Base-by-base conservation (phyloP, 2,888 invertebrate species). In the Meiosimyza platycephala region DNA sequence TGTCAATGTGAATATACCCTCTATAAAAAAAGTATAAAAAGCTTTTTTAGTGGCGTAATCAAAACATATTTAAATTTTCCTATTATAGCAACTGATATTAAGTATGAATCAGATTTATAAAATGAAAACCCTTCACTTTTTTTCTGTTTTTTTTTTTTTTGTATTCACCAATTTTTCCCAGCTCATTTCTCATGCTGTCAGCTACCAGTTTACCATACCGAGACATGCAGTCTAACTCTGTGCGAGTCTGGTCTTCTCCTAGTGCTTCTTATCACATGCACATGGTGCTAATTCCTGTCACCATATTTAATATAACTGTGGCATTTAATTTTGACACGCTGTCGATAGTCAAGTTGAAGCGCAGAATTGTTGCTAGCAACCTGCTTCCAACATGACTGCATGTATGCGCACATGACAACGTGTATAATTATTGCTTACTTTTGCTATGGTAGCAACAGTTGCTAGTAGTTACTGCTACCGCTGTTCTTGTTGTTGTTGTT, bases 271-370 rank as follows among this genome's bases (percentile, higher is more conserved):
- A 73, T 75, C 74, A 76, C 76, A 77, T 75, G 75, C 74, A 74
- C 73, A 75, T 74, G 74, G 74, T 71, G 77, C 78, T 79, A 77
- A 79, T 78, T 78, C 77, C 75, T 77, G 73, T 75, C 76, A 76
- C 78, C 80, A 80, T 80, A 80, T 79, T 79, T 78, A 80, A 78
- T 79, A 75, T 78, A 78, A 76, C 78, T 78, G 79, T 77, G 69
- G 69, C 78, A 79, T 79, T 80, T 80, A 79, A 76, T 80, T 79
- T 78, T 78, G 79, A 80, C 79, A 79, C 79, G 78, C 77, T 78
- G 79, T 79, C 78, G 77, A 75, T 75, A 75, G 79, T 76, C 76
- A 77, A 74, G 76, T 76, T 74, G 74, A 76, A 60, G 63, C 55
- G 47, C 71, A 22, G 40, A n/a, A 54, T 16, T 54, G 54, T 54